Base-by-base conservation (phyloP, 2,113 vertebrate species). In the Catagonus wagneri region DNA sequence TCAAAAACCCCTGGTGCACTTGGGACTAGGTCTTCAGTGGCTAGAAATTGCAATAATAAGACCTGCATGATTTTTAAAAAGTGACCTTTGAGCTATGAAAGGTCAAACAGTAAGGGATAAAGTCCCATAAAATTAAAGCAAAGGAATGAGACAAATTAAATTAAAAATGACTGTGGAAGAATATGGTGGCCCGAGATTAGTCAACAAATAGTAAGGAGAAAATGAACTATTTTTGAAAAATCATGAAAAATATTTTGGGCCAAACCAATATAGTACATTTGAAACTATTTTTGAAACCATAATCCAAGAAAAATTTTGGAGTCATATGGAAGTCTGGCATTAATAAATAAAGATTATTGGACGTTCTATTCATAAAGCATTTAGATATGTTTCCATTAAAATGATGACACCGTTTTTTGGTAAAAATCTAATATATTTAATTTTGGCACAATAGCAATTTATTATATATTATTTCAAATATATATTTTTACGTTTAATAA, bases 371-470 rank as follows among this genome's bases (percentile, higher is more conserved):
- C 10, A 44, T 19, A 69, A 54, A 72, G 4, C 25, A 76, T 27
- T 29, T 69, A 22, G 79, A 71, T 17, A 58, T 6, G 71, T 71
- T 95, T 97, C 83, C 91, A 96, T 76, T 76, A 93, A 94, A 85
- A 96, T 39, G 25, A 92, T 44, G 85, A 96, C 83, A 79, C 66
- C n/a, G 29, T 84, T 96, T 89, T 84, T 68, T 80, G 90, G 98
- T 96, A 97, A 93, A 93, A 34, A 54, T 96, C 12, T 78, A 76
- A n/a, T 27, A 0, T 66, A 83, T 97, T 95, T 97, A 98, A 94
- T 90, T 88, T 7, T 89, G 89, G 63, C n/a, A 95, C 69, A 89
- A 94, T 98, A 95, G 0, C 25, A 95, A 98, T 92, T 97, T 98
- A 98, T 97, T 90, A 91, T 83, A 83, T 74, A 34, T 83, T 92